Conservation (phyloP, 2,888 invertebrate species). For the Clistopyga incitator region DNA sequence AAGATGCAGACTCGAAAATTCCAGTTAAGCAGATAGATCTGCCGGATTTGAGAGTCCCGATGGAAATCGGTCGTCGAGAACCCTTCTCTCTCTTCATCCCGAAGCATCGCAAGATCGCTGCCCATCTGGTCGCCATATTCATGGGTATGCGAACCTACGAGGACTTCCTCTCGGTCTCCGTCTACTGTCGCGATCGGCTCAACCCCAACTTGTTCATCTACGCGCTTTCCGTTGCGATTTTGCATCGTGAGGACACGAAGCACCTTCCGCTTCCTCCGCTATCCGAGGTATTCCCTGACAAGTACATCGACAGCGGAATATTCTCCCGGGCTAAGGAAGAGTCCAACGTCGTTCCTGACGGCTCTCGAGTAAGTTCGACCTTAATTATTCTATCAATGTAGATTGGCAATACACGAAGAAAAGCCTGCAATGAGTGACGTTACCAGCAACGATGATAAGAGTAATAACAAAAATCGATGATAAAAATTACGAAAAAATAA, state of each 20-base stretch:
- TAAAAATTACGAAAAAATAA: no score
- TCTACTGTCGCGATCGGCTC: constrained; percentile 89
- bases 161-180: constrained; percentile 89
- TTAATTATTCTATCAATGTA: neutral
- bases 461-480: neutral
- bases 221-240: constrained; percentile 90
- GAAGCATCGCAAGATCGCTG: constrained; percentile 89
- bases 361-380: constrained; percentile 86
- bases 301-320: constrained; percentile 91
- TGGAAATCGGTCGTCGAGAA: constrained; percentile 87
- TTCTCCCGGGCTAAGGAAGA: constrained; percentile 90
- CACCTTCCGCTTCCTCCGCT: constrained; percentile 90
- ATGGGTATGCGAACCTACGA: constrained; percentile 90
- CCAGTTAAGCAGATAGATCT: constrained; percentile 87
- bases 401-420: no score
- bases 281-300: constrained; percentile 92
- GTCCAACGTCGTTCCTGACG: constrained; percentile 87
- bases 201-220: constrained; percentile 94
- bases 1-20: constrained; percentile 84
- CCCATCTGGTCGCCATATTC: constrained; percentile 89
- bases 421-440: no score
- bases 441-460: neutral
- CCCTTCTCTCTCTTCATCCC: constrained; percentile 92
- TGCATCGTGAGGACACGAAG: constrained; percentile 90
- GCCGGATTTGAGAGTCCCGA: constrained; percentile 87